phyloP scores from a whole-genome alignment of 2,888 invertebrate species.

The Metellina segmentata region DNA sequence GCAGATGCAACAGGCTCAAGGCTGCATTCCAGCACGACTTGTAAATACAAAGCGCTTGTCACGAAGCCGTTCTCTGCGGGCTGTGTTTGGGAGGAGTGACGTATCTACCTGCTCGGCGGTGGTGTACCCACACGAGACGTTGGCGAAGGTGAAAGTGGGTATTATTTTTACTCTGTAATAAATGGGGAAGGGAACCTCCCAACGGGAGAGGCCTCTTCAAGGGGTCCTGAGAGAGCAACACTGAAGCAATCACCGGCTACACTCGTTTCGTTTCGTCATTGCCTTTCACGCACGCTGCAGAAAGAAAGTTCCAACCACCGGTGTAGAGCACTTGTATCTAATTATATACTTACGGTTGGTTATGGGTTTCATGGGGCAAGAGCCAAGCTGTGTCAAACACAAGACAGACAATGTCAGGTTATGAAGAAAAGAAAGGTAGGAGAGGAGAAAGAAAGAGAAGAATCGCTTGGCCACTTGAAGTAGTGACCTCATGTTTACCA shows the following conservation, averaged over 20 bases:
- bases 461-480: too few species aligned
- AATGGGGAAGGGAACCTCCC: slow-evolving; percentile 19
- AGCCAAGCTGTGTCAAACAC: too few species aligned
- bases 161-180: slow-evolving; percentile 38
- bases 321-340: too few species aligned
- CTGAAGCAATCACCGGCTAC: background rate
- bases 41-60: slow-evolving; percentile 50
- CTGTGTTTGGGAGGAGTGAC: slow-evolving; percentile 1
- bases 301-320: background rate
- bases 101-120: background rate
- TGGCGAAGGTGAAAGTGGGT: slow-evolving; percentile 31
- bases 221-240: background rate
- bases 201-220: background rate
- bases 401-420: too few species aligned
- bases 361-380: too few species aligned
- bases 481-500: too few species aligned
- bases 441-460: too few species aligned
- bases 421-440: too few species aligned
- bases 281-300: background rate
- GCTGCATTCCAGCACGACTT: slow-evolving; percentile 68
- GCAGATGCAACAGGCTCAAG: slow-evolving; percentile 63
- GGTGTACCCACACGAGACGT: too few species aligned
- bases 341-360: too few species aligned
- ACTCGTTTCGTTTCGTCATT: background rate
- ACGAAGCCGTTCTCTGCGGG: slow-evolving; percentile 25